phyloP scores from a whole-genome alignment of 2,113 vertebrate species.

The Pachypanchax playfairii region DNA sequence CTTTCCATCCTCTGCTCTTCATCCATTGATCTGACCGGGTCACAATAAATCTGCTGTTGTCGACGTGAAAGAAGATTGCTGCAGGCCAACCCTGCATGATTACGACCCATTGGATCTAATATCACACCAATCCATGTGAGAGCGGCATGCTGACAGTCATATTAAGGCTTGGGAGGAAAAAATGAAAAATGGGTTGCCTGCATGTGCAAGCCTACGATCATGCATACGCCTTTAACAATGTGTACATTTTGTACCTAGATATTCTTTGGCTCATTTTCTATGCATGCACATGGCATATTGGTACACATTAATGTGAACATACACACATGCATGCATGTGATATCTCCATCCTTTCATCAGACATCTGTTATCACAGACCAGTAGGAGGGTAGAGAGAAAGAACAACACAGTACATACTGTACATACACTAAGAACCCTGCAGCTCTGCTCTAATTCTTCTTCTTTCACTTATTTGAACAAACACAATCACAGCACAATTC shows the following conservation, averaged over 20 bases:
- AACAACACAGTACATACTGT: not conserved
- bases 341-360: not conserved
- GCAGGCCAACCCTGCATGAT: slow-evolving; percentile 67
- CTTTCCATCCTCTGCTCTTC: slow-evolving; percentile 37
- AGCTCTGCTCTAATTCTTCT: not conserved
- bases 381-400: not conserved
- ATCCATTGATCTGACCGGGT: slow-evolving; percentile 73
- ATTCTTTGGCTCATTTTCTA: not conserved
- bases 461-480: slow-evolving; percentile 12
- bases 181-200: slow-evolving; percentile 5
- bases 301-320: no score
- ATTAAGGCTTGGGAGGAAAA: not conserved
- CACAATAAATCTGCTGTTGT: slow-evolving; percentile 72
- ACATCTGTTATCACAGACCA: not conserved
- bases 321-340: not conserved
- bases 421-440: slow-evolving; percentile 9
- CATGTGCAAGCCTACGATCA: slow-evolving; percentile 4
- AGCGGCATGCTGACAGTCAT: slow-evolving; percentile 3
- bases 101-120: slow-evolving; percentile 49
- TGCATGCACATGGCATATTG: not conserved
- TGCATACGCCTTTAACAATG: not conserved
- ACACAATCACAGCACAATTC: slow-evolving; percentile 21
- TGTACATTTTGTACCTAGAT: not conserved
- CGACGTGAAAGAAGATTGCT: slow-evolving; percentile 76
- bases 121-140: slow-evolving; percentile 17